Conservation (phyloP, 2,797 vertebrate genomes). For the Acanthurus tractus region DNA sequence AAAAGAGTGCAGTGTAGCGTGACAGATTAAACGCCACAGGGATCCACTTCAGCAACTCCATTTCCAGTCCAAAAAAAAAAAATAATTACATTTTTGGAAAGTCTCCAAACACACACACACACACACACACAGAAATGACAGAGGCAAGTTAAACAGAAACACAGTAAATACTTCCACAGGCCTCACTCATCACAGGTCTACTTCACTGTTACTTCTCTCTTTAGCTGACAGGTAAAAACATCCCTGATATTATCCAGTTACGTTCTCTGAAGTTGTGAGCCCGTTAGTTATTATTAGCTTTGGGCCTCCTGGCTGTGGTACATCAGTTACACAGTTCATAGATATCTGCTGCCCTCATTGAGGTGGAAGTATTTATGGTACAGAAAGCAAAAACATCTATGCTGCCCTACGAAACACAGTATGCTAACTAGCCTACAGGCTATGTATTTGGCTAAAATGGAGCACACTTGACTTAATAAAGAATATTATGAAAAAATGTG, state of each 20-base stretch:
- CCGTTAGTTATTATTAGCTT: conserved; percentile 8
- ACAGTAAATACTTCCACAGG: conserved; percentile 27
- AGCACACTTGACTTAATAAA: neutral
- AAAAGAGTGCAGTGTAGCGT: conserved; percentile 16
- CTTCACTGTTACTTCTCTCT: conserved; percentile 10
- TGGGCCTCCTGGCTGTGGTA: conserved; percentile 7
- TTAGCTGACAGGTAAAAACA: conserved; percentile 24
- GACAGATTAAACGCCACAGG: conserved; percentile 46
- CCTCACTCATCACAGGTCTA: conserved; percentile 10
- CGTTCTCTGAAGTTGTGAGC: conserved; percentile 24
- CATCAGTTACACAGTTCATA: conserved; percentile 31
- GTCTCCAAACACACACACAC: conserved; percentile 24
- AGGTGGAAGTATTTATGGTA: conserved; percentile 15
- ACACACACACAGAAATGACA: neutral
- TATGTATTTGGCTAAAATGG: neutral
- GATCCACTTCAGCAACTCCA: conserved; percentile 42
- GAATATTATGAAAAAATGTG: too few species aligned
- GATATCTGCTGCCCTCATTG: neutral
- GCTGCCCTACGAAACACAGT: neutral
- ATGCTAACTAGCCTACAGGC: too few species aligned
- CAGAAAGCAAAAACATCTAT: neutral
- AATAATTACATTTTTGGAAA: conserved; percentile 60
- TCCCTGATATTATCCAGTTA: conserved; percentile 31
- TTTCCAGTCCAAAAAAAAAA: conserved; percentile 57
- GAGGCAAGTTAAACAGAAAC: conserved; percentile 14